phyloP scores from a whole-genome alignment of 2,888 invertebrate genomes.

The Pyrochroa serraticornis region DNA sequence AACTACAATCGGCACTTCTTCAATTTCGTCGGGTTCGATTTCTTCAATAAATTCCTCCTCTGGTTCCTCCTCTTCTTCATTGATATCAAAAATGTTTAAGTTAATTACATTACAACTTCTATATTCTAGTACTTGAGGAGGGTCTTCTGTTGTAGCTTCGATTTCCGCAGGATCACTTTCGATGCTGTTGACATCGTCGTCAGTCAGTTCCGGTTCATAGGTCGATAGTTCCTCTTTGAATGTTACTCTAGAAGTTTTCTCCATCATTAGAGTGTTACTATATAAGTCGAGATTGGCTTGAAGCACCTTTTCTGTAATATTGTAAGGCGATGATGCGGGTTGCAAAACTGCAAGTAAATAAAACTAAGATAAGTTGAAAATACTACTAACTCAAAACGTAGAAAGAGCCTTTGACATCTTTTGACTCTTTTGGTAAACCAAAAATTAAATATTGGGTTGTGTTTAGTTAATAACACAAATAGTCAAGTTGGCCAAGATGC shows the following conservation, averaged over 20 bases:
- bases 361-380: background rate
- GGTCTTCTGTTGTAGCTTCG: conserved; percentile 32
- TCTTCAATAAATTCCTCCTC: conserved; percentile 37
- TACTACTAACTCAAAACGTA: too few species aligned
- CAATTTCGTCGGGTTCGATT: conserved; percentile 36
- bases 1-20: conserved; percentile 18
- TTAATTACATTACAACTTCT: conserved; percentile 32
- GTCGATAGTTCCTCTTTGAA: conserved; percentile 60
- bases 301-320: conserved; percentile 62
- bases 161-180: conserved; percentile 51
- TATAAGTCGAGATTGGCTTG: conserved; percentile 62
- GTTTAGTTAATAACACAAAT: too few species aligned
- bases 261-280: conserved; percentile 32
- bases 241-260: conserved; percentile 56
- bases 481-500: too few species aligned
- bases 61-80: conserved; percentile 45
- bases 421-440: too few species aligned
- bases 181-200: conserved; percentile 55
- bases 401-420: too few species aligned
- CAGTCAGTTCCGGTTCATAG: conserved; percentile 59
- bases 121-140: conserved; percentile 28
- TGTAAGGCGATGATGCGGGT: conserved; percentile 62
- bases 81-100: conserved; percentile 39
- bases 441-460: too few species aligned
- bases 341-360: conserved; percentile 52